A percentile compares a stretch with the other conserved stretches of the same genome.
Conservation (phyloP, 2,888 invertebrate genomes). For the Lagria hirta region DNA sequence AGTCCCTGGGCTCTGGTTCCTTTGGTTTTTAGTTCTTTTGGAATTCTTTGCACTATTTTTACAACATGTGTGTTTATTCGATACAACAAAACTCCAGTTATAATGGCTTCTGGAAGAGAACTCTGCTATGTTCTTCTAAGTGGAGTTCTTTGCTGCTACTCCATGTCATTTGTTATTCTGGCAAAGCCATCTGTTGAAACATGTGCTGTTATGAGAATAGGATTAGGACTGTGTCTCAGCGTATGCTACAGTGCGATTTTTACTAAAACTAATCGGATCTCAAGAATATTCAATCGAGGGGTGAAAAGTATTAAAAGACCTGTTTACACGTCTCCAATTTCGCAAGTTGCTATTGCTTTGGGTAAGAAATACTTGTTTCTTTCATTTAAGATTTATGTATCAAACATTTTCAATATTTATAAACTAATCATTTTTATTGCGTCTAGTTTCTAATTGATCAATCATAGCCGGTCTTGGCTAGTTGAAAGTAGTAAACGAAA, state of each 20-base stretch:
- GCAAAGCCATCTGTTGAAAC: conserved; percentile 65
- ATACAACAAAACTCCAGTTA: conserved; percentile 48
- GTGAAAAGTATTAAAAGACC: conserved; percentile 71
- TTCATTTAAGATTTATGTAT: no score
- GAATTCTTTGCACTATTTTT: conserved; percentile 63
- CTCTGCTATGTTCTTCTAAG: conserved; percentile 73
- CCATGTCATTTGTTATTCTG: conserved; percentile 67
- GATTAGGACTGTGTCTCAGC: conserved; percentile 71
- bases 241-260: conserved; percentile 75
- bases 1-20: conserved; percentile 70
- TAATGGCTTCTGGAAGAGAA: conserved; percentile 75
- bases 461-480: no score
- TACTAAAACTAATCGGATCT: conserved; percentile 74
- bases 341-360: conserved; percentile 71
- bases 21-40: conserved; percentile 61
- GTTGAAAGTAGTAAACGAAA: no score
- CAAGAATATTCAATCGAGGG: conserved; percentile 71
- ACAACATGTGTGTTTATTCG: conserved; percentile 66
- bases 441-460: no score
- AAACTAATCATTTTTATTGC: no score
- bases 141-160: conserved; percentile 70
- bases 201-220: conserved; percentile 67
- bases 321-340: conserved; percentile 73
- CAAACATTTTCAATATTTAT: no score
- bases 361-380: conserved; percentile 51